These are phyloP conservation scores for Lathamus discolor DNA, from an alignment of 2,113 vertebrate species.

Conservation along the genomic window DNA sequence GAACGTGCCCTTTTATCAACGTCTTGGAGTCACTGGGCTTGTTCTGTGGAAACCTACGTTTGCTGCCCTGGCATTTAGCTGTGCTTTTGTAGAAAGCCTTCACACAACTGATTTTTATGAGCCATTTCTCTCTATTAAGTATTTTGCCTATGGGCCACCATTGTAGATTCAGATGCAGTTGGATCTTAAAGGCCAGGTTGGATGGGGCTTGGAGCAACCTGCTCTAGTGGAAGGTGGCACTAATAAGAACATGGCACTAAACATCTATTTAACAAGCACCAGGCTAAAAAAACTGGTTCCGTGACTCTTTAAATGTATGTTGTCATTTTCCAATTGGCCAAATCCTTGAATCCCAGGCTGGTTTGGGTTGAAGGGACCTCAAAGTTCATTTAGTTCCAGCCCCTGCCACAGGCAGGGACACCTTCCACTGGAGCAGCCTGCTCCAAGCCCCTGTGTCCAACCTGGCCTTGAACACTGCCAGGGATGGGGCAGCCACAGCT, in stretches of 20 bases:
- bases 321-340: not conserved
- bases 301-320: not conserved
- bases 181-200: not conserved
- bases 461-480: too few relatives aligned
- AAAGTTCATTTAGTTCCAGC: not conserved
- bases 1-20: not conserved
- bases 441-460: too few relatives aligned
- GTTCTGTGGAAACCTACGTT: not conserved
- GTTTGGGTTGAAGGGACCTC: not conserved
- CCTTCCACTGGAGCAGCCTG: not conserved
- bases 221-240: not conserved
- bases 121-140: not conserved
- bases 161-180: not conserved
- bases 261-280: not conserved
- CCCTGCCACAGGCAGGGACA: not conserved
- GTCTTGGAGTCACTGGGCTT: not conserved
- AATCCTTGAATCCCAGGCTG: not conserved
- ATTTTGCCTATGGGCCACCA: not conserved
- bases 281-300: not conserved
- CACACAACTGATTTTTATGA: not conserved
- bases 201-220: not conserved
- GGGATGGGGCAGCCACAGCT: too few relatives aligned
- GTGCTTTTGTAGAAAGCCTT: not conserved
- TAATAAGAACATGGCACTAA: not conserved
- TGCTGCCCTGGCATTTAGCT: not conserved